phyloP scores from a whole-genome alignment of 92 coral and sea anemone genomes.

The Isaurus tuberculatus region DNA sequence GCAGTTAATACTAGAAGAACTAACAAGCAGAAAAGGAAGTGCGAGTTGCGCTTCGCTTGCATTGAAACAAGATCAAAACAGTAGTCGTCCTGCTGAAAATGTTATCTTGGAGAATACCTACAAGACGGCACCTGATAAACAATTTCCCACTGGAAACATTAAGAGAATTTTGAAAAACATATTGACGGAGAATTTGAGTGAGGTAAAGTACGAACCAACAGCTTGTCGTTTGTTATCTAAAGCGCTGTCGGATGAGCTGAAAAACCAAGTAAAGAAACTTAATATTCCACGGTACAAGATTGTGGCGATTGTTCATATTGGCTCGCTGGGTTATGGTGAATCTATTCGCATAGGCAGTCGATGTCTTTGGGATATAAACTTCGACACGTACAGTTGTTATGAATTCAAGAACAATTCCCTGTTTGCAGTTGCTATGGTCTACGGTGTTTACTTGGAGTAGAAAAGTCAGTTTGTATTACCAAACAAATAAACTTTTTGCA shows the following conservation, averaged over 20 bases:
- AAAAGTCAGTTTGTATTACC: not conserved
- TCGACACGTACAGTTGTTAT: constrained; percentile 82
- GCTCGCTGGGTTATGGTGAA: constrained; percentile 83
- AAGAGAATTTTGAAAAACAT: constrained; percentile 77
- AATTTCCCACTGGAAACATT: constrained; percentile 80
- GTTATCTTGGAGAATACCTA: constrained; percentile 75
- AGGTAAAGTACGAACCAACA: constrained; percentile 78
- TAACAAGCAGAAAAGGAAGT: constrained; percentile 29
- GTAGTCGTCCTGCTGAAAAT: constrained; percentile 62
- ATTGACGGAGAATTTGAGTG: constrained; percentile 75
- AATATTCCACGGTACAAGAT: constrained; percentile 88
- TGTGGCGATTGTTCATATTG: constrained; percentile 87
- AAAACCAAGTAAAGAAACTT: constrained; percentile 83
- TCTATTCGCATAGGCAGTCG: constrained; percentile 92
- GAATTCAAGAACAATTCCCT: constrained; percentile 85
- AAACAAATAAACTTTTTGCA: not conserved
- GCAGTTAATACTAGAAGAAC: constrained; percentile 42
- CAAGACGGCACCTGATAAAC: constrained; percentile 77
- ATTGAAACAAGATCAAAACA: constrained; percentile 60
- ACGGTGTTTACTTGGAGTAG: constrained; percentile 91
- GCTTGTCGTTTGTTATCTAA: constrained; percentile 90
- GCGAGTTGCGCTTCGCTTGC: constrained; percentile 53
- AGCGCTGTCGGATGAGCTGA: constrained; percentile 81
- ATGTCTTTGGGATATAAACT: constrained; percentile 87
- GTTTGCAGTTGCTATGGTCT: constrained; percentile 92